These are phyloP conservation scores for Acronicta psi DNA, from an alignment of 2,888 invertebrate species.

Conservation along the genomic window DNA sequence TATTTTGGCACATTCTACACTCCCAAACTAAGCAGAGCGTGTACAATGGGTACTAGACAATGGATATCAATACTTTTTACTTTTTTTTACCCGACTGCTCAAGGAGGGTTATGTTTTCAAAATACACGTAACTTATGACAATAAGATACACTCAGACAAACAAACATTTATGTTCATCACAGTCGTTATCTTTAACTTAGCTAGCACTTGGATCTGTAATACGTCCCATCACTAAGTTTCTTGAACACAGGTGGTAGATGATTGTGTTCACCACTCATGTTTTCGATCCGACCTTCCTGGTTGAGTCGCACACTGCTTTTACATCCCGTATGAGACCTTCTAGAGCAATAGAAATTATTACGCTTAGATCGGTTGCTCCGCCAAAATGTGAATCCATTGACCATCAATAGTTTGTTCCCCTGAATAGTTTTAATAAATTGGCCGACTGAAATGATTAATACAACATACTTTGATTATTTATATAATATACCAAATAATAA, in stretches of 20 bases:
- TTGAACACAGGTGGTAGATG: constrained; percentile 25
- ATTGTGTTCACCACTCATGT: constrained; percentile 10
- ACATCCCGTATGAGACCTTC: constrained; percentile 5
- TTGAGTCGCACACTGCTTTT: constrained; percentile 16
- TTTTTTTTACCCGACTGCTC: too few species aligned
- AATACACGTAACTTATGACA: too few species aligned
- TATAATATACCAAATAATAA: too few species aligned
- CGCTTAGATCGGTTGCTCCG: constrained; percentile 10
- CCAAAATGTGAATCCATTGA: constrained; percentile 36
- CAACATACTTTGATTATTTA: not conserved
- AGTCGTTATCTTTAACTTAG: too few species aligned
- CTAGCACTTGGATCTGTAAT: not conserved
- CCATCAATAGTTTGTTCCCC: constrained; percentile 22
- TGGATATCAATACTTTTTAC: too few species aligned
- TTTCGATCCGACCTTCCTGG: constrained; percentile 4
- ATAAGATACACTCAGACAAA: too few species aligned
- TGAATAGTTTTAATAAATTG: constrained; percentile 22
- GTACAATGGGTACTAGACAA: too few species aligned
- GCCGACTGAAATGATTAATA: constrained; percentile 7
- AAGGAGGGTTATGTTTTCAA: too few species aligned
- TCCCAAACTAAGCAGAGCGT: too few species aligned
- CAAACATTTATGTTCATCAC: too few species aligned
- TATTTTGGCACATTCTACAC: too few species aligned
- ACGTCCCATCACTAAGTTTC: constrained; percentile 9
- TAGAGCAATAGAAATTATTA: constrained; percentile 38